Evolutionary conservation across 2,113 vertebrate genomes (phyloP).

Genomic region (Galemys pyrenaicus): DNA sequence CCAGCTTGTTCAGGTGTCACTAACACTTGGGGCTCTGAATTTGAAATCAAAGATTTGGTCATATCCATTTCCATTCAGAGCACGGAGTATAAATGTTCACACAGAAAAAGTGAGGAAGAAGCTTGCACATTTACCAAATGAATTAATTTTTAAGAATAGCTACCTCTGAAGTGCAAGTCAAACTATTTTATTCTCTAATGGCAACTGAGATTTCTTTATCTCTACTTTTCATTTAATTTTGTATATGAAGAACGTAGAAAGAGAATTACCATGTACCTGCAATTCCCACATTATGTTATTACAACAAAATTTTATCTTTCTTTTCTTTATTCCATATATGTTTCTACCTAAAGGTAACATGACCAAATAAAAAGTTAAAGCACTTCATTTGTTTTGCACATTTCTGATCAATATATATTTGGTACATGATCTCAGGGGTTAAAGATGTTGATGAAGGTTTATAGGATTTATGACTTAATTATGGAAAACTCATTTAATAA

Average conservation of each 20-base stretch:
- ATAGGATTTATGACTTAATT: not conserved
- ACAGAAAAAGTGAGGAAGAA: constrained; percentile 5
- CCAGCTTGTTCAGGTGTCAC: not conserved
- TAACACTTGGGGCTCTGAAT: not conserved
- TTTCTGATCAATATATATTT: constrained; percentile 15
- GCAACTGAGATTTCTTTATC: constrained; percentile 35
- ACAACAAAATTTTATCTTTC: not conserved
- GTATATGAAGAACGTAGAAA: not conserved
- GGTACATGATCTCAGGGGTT: not conserved
- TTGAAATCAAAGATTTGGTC: constrained; percentile 21
- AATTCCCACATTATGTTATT: not conserved
- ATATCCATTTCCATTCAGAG: not conserved
- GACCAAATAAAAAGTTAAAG: not conserved
- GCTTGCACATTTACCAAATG: constrained; percentile 32
- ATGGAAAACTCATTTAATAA: not conserved
- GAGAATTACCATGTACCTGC: not conserved
- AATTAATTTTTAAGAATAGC: constrained; percentile 63
- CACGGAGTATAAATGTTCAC: not conserved
- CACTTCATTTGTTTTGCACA: not conserved
- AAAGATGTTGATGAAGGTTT: not conserved
- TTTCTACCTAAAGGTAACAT: not conserved
- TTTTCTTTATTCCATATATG: not conserved
- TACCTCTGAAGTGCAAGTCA: constrained; percentile 49
- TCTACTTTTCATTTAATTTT: not conserved
- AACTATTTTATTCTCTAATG: constrained; percentile 59